Evolutionary conservation across 2,888 invertebrate genomes (phyloP).

Genomic region (Syrista parreyssii): DNA sequence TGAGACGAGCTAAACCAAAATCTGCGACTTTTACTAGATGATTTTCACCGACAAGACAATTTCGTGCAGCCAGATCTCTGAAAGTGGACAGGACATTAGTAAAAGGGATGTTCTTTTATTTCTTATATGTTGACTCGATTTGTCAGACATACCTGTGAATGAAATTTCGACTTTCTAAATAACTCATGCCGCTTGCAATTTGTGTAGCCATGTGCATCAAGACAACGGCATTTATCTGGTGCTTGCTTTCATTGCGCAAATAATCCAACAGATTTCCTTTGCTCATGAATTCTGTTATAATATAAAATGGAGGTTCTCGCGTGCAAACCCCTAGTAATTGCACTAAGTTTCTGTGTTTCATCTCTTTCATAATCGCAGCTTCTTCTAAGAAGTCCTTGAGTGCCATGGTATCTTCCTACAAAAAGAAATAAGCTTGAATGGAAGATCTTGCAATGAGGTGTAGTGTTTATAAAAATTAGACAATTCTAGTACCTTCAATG

Average conservation of each 20-base stretch:
- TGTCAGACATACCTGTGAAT: slow-evolving; percentile 79
- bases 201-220: slow-evolving; percentile 99
- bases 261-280: slow-evolving; percentile 98
- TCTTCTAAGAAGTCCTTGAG: slow-evolving; percentile 99
- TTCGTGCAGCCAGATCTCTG: slow-evolving; percentile 98
- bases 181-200: slow-evolving; percentile 99
- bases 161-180: slow-evolving; percentile 94
- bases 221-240: slow-evolving; percentile 92
- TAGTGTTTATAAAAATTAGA: neutral
- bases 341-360: slow-evolving; percentile 99
- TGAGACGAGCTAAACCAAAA: slow-evolving; percentile 96
- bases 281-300: slow-evolving; percentile 99
- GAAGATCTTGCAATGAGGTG: neutral
- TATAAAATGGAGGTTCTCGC: slow-evolving; percentile 98
- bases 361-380: slow-evolving; percentile 99
- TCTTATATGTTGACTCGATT: neutral
- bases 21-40: slow-evolving; percentile 99
- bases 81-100: slow-evolving; percentile 25
- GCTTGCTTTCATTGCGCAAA: slow-evolving; percentile 86
- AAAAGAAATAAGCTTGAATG: slow-evolving; percentile 16
- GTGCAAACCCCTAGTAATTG: slow-evolving; percentile 98
- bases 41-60: slow-evolving; percentile 97
- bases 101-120: neutral
- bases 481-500: slow-evolving; percentile 77
- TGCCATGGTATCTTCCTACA: slow-evolving; percentile 97